Percentiles rank a stretch among this genome's conserved stretches.
Evolutionary conservation across 2,797 vertebrate species (phyloP).

Genomic region (Myotis findleyi): DNA sequence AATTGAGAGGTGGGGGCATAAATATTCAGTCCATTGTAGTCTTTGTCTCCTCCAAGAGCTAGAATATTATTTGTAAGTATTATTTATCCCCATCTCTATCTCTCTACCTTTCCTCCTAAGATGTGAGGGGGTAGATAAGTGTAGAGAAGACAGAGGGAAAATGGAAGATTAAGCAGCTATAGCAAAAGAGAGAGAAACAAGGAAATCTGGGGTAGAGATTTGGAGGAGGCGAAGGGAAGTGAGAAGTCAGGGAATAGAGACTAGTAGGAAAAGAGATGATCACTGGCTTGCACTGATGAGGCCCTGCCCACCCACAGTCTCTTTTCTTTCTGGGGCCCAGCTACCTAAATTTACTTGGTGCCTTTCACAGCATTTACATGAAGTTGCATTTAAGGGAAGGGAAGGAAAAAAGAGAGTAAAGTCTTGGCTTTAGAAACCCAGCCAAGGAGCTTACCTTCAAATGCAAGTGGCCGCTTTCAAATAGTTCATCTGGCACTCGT

Average conservation of each 20-base stretch:
- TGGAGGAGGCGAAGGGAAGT: neutral
- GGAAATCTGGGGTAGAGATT: neutral
- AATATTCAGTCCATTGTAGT: neutral
- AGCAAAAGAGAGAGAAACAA: neutral
- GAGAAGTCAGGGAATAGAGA: neutral
- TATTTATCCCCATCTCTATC: neutral
- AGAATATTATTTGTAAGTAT: neutral
- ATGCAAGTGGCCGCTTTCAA: neutral
- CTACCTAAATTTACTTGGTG: neutral
- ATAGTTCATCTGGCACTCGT: neutral
- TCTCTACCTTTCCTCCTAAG: neutral
- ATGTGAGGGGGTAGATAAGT: neutral
- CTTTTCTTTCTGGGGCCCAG: neutral
- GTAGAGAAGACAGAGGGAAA: neutral
- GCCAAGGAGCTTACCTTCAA: neutral
- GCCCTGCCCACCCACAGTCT: neutral
- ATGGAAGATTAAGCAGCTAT: neutral
- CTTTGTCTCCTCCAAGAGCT: neutral
- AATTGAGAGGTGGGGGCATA: neutral
- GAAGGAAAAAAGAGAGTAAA: neutral
- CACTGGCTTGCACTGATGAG: neutral
- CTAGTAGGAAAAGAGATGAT: neutral
- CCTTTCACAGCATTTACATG: neutral
- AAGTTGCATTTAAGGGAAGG: neutral
- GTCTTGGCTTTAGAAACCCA: neutral